Evolutionary conservation across 2,888 invertebrate genomes (phyloP).

Genomic region (Ornithoptera alexandrae): DNA sequence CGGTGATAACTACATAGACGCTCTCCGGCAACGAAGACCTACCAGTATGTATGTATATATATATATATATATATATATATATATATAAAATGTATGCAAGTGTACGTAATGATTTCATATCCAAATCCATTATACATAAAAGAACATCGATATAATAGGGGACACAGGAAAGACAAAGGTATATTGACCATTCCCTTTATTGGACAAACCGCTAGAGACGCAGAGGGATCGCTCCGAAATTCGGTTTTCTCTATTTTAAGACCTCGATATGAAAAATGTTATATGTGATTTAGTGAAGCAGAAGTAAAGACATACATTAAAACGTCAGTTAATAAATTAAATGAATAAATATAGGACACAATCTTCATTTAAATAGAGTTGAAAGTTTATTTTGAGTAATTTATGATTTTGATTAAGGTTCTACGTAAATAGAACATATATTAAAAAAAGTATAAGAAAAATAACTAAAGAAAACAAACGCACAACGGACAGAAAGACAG

Average conservation of each 20-base stretch:
- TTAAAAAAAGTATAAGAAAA: background rate
- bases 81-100: too few relatives aligned
- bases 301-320: background rate
- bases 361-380: too few relatives aligned
- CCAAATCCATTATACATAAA: background rate
- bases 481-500: constrained; percentile 6
- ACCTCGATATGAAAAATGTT: constrained; percentile 6
- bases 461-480: background rate
- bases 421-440: background rate
- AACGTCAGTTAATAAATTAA: background rate
- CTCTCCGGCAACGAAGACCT: too few relatives aligned
- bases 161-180: background rate
- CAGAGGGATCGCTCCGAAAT: constrained; percentile 1
- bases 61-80: too few relatives aligned
- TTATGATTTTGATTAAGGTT: background rate
- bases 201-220: constrained; percentile 15
- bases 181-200: constrained; percentile 1
- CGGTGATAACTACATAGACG: too few relatives aligned
- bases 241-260: constrained; percentile 12
- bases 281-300: background rate
- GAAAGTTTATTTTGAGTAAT: background rate
- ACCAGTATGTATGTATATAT: too few relatives aligned
- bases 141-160: background rate
- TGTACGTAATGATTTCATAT: background rate
- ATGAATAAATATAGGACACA: background rate